Conservation (phyloP, 2,888 invertebrate species). For the Drosophila setosimentum region DNA sequence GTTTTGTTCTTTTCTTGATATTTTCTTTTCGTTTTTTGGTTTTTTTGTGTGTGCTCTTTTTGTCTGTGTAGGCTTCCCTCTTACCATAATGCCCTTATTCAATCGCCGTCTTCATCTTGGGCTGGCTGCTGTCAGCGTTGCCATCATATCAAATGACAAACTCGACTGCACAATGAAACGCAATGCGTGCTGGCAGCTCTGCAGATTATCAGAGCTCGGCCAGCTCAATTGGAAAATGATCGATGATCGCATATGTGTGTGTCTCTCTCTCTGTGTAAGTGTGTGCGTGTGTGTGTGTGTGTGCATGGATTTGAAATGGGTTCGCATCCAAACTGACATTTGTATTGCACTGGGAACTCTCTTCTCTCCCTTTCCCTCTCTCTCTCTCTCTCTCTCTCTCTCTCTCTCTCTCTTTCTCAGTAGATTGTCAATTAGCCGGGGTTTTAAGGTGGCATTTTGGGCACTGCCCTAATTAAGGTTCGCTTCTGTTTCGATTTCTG, state of each 20-base stretch:
- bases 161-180: constrained; percentile 56
- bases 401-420: background rate
- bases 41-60: too few species aligned
- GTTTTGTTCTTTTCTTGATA: background rate
- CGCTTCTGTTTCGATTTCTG: constrained; percentile 31
- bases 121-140: constrained; percentile 67
- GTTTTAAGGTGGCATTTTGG: constrained; percentile 49
- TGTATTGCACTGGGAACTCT: constrained; percentile 10
- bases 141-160: constrained; percentile 80
- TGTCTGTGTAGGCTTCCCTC: background rate
- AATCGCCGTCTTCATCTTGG: constrained; percentile 54
- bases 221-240: constrained; percentile 77
- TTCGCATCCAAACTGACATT: constrained; percentile 40
- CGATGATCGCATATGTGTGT: constrained; percentile 58
- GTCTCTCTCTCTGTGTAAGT: background rate
- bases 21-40: background rate
- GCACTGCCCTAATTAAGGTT: constrained; percentile 58
- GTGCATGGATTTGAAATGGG: constrained; percentile 51
- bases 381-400: background rate
- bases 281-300: background rate
- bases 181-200: constrained; percentile 53
- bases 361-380: background rate
- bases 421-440: constrained; percentile 46
- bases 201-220: constrained; percentile 66
- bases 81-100: constrained; percentile 7